Evolutionary conservation across 2,888 invertebrate genomes (phyloP).

Genomic region (Diploptera punctata): DNA sequence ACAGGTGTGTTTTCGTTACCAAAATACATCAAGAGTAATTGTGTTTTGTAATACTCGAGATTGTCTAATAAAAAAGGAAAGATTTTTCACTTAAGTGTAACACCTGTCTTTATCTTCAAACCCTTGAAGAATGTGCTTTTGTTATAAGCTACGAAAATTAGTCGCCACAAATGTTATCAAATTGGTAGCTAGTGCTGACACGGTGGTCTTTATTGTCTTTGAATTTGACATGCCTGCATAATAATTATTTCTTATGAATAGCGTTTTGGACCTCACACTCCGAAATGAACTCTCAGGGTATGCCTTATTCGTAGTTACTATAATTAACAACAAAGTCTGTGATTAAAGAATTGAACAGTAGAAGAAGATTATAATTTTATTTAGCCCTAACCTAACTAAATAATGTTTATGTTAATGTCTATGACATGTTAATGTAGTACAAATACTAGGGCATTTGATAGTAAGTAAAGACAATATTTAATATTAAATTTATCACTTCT

Average conservation of each 20-base stretch:
- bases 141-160: background rate
- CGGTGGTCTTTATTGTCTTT: background rate
- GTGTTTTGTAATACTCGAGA: background rate
- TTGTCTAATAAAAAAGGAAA: background rate
- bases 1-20: background rate
- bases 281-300: background rate
- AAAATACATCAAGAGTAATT: background rate
- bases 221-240: background rate
- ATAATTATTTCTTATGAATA: background rate
- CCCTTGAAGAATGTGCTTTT: background rate
- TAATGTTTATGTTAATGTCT: no score
- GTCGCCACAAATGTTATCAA: no score
- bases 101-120: background rate
- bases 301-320: background rate
- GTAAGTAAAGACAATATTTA: no score
- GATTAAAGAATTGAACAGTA: no score
- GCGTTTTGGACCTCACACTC: background rate
- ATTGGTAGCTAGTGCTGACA: background rate
- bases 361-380: no score
- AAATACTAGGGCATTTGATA: no score
- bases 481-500: no score
- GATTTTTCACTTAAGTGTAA: background rate
- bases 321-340: background rate
- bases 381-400: no score
- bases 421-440: no score